Evolutionary conservation across 2,888 invertebrate species (phyloP), one percentile per base, ranked within the genome.

Genomic region (Catocala sponsa): DNA sequence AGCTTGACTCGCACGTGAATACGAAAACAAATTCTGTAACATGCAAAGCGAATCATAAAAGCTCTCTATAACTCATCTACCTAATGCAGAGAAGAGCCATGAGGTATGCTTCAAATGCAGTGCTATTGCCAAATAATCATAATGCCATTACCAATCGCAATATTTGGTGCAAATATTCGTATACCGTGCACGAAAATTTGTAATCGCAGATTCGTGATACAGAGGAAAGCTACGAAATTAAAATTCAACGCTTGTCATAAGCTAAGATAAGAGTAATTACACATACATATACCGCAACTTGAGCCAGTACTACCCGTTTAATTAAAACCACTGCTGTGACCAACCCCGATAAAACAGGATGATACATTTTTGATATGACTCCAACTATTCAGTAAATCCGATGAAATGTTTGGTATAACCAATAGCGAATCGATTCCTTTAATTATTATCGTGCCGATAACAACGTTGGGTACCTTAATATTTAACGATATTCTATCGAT

Each of bases 381-480:
- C 33, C 25, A 53, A 50, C 54, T 55, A 60, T 42, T 11, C 32
- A 15, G 41, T 58, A 44, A 55, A 62, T 63, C 48, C 42, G 68
- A 60, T 64, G 64, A 48, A 70, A 72, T 68, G 55, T 70, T 72
- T 59, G 50, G 25, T 43, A 54, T 68, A 47, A 47, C 52, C 43
- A 51, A 60, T 60, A 32, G 55, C 46, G 38, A 72, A 61, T 60
- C 48, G 60, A 54, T 33, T 44, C 13, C 12, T 33, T 44, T 44
- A 47, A 47, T 47, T 47, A 47, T 47, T 47, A 10, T 25, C 47
- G 13, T 25, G 47, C 25, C 47, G 44, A 44, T 44, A 13, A 13
- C 44, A 44, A 44, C 13, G 12, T 4, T 15, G n/a, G 43, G 43
- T 5, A 13, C 25, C 25, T 47, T 47, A 9, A 47, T 10, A 25